These are phyloP conservation scores for Formica aserva DNA, from an alignment of 2,888 invertebrate species.

Conservation along the genomic window DNA sequence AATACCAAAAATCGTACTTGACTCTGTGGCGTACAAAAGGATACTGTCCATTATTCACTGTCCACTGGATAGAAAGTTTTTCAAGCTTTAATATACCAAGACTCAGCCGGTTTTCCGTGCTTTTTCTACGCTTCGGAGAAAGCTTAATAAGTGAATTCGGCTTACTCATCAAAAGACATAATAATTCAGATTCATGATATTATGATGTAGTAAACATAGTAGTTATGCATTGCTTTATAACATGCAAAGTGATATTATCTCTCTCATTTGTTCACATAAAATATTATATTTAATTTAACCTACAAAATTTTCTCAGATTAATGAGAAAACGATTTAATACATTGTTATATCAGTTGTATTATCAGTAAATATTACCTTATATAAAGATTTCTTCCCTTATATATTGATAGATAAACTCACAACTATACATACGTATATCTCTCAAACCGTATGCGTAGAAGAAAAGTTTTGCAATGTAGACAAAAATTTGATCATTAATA, in stretches of 20 bases:
- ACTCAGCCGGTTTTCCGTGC: conserved; percentile 35
- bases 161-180: conserved; percentile 17
- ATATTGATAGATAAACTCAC: background rate
- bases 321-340: background rate
- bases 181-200: background rate
- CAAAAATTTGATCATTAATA: conserved; percentile 24
- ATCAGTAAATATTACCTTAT: background rate
- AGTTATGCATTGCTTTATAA: background rate
- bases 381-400: background rate
- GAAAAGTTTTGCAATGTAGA: background rate
- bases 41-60: background rate
- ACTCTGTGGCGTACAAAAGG: background rate
- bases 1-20: background rate
- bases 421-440: background rate
- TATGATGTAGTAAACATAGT: background rate
- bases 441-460: background rate
- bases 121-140: conserved; percentile 17
- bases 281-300: background rate
- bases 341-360: background rate
- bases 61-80: background rate
- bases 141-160: background rate
- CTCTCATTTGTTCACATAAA: background rate
- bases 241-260: background rate
- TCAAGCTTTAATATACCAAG: background rate
- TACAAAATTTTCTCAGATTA: background rate